A percentile compares a stretch with the other conserved stretches of the same genome.
Conservation (phyloP, 2,113 vertebrate species). For the Melanocharis versteri region DNA sequence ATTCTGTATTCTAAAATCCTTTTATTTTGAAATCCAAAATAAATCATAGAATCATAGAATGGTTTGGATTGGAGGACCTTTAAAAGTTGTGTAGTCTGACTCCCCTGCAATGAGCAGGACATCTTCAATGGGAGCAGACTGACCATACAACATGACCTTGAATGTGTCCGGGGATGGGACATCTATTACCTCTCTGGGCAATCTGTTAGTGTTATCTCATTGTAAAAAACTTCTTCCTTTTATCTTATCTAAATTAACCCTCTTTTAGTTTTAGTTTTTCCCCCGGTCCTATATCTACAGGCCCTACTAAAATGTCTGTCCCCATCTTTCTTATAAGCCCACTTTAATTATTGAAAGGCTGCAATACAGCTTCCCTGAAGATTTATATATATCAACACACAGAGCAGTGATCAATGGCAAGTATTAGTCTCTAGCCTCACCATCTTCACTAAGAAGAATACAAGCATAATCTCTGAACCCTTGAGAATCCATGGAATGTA, state of each 20-base stretch:
- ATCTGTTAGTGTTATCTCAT: background rate
- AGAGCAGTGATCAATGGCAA: background rate
- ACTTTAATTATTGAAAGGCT: background rate
- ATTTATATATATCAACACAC: background rate
- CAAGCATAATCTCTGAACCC: background rate
- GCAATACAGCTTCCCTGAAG: rapidly evolving
- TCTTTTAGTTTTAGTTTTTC: background rate
- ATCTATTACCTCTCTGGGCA: background rate
- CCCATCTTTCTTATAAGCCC: background rate
- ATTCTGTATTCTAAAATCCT: background rate
- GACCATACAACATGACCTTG: background rate
- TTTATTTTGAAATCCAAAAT: background rate
- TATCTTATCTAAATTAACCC: rapidly evolving
- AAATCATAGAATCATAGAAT: background rate
- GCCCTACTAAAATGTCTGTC: background rate
- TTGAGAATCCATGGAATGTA: background rate
- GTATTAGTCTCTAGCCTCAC: background rate
- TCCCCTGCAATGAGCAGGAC: background rate
- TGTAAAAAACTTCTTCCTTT: background rate
- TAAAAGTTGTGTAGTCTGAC: background rate
- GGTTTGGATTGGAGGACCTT: background rate
- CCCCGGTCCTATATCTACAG: rapidly evolving
- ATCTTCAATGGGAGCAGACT: background rate
- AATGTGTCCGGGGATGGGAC: background rate
- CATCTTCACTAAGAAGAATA: background rate